Base-by-base conservation (phyloP, 2,797 vertebrate genomes). In the Apogon talboti region DNA sequence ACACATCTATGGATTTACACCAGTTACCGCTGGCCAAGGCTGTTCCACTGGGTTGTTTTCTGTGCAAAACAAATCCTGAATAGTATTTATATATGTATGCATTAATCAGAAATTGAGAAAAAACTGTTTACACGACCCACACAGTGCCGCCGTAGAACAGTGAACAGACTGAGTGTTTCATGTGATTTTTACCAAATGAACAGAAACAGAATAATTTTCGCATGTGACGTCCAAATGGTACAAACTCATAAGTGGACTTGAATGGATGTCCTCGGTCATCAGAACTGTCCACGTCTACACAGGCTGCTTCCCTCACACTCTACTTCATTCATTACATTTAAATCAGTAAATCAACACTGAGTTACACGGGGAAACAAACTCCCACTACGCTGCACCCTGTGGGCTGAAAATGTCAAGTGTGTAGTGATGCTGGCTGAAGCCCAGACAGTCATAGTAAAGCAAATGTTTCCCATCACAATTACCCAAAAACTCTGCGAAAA, bases 361-460 rank as follows among this genome's bases (percentile, higher is more conserved):
- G 35, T 37, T 13, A 28, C 46, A 28, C 3, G 46, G 18, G n/a
- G 38, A 2, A 16, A 41, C 51, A 46, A 19, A 47, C 45, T 47
- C 10, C 40, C 45, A 47, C 45, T 47, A 11, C 19, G 4, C 2
- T 6, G 5, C 7, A 13, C 0, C 15, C 33, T 50, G n/a, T 24
- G 43, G 6, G n/a, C 49, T 53, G 8, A 33, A 61, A 55, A 59
- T 55, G 46, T 57, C 55, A 30, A 45, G 30, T 73, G 37, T 58
- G 37, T 35, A 21, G 28, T 11, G 2, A 16, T 19, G 43, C n/a
- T 33, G 37, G 15, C 30, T 51, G 16, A 47, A 62, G 42, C 12
- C 61, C 38, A 53, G 44, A 14, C 18, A 2, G 30, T 41, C 33
- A 54, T 5, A 18, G 53, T 14, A 33, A 45, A 56, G 6, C 15